Evolutionary conservation across 2,797 vertebrate genomes (phyloP).

Genomic region (Gadopsis bispinosus): DNA sequence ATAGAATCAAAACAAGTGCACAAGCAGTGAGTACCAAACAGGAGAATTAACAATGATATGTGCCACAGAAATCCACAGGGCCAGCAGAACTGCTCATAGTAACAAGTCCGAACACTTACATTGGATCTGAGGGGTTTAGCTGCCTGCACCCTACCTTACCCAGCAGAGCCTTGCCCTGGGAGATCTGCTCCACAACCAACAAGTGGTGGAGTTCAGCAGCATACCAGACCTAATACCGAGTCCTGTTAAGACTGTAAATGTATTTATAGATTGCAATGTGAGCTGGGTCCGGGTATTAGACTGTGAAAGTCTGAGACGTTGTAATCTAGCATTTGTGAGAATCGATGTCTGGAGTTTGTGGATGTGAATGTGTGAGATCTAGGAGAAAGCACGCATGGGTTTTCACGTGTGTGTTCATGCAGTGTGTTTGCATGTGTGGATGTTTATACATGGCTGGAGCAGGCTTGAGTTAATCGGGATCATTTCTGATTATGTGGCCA

Average conservation of each 20-base stretch:
- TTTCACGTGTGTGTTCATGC: conserved; percentile 11
- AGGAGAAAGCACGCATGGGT: conserved; percentile 19
- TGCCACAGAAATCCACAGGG: conserved; percentile 14
- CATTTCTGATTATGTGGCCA: conserved; percentile 54
- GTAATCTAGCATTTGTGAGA: conserved; percentile 64
- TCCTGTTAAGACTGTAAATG: conserved; percentile 69
- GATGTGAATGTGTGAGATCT: conserved; percentile 37
- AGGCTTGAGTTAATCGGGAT: conserved; percentile 54
- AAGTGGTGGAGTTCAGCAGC: conserved; percentile 61
- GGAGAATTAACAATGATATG: not conserved
- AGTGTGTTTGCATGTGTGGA: conserved; percentile 21
- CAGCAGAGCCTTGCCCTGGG: conserved; percentile 13
- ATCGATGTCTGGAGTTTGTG: conserved; percentile 60
- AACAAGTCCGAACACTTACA: conserved; percentile 33
- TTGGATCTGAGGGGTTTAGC: conserved; percentile 21
- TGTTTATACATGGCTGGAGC: conserved; percentile 31
- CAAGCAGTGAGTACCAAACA: not conserved
- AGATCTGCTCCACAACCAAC: conserved; percentile 63
- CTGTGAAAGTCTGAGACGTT: conserved; percentile 56
- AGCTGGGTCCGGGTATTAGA: conserved; percentile 59
- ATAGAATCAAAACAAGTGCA: not conserved
- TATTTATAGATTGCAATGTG: conserved; percentile 77
- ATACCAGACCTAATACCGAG: conserved; percentile 63
- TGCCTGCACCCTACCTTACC: conserved; percentile 23
- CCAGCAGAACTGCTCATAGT: conserved; percentile 16